Evolutionary conservation across 2,113 vertebrate genomes (phyloP), one percentile per base, ranked within the genome.

Genomic region (Eulemur macaco): DNA sequence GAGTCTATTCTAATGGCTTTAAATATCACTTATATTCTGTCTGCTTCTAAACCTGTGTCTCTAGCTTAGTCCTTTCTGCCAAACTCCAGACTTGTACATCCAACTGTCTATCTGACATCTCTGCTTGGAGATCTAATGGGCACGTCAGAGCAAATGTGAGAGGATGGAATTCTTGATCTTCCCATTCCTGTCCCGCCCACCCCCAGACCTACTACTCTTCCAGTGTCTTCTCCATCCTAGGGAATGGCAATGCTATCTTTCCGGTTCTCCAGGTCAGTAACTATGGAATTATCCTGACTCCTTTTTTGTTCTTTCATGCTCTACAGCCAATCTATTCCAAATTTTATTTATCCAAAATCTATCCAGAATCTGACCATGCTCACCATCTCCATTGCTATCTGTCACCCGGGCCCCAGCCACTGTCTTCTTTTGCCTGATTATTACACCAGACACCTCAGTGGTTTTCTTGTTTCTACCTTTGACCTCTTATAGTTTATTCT

Each of bases 321-420:
- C 47, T 96, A 27, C 6, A 63, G 66, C 50, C 39, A 80, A 37
- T 87, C 27, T 42, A 7, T 73, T 90, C 14, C 42, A 84, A 56
- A 52, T 80, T 87, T 91, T 74, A 68, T 71, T 68, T 68, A 74
- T 89, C 37, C 8, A 74, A 68, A 91, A 84, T 91, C 92, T 68
- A 20, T 29, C 50, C 82, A 84, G 64, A 87, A 37, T 89, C 52
- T 86, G 58, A 52, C 39, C 10, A 66, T 60, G 87, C 54, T 93
- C 56, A 52, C 39, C 54, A 85, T 63, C 56, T 74, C 31, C 20
- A 31, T 47, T 78, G 54, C 77, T 45, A 1, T 54, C 52, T 56
- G 20, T 63, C 50, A 42, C 69, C 17, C n/a, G 85, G 31, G 23
- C 18, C 37, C 66, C 80, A 68, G 90, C 45, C 47, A 63, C 50